phyloP scores from a whole-genome alignment of 1,140 invertebrate species.

The Mya arenaria region DNA sequence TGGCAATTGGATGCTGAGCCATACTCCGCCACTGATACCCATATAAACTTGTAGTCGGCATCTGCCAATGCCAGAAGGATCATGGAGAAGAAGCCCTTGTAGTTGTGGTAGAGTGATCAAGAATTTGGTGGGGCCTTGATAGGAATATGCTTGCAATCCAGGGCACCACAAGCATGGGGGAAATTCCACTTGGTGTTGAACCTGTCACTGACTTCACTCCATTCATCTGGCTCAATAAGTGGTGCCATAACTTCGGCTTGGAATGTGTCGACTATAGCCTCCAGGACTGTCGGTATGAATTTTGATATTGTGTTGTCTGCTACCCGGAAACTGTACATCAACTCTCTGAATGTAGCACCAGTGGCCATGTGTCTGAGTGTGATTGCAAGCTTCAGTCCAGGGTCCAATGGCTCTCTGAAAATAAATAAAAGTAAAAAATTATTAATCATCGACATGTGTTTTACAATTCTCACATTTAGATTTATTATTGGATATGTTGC shows the following conservation, averaged over 20 bases:
- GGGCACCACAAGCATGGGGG: constrained; percentile 59
- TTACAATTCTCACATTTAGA: constrained; percentile 30
- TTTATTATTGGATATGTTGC: constrained; percentile 19
- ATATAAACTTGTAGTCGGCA: constrained; percentile 33
- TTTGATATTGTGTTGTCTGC: constrained; percentile 31
- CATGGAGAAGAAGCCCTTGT: constrained; percentile 57
- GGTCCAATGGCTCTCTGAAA: constrained; percentile 20
- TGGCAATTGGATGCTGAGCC: constrained; percentile 50
- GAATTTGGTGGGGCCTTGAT: constrained; percentile 30
- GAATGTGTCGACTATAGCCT: constrained; percentile 44
- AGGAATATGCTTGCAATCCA: constrained; percentile 61
- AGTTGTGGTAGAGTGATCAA: constrained; percentile 54
- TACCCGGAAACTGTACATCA: constrained; percentile 48
- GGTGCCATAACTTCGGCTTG: constrained; percentile 42
- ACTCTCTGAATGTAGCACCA: not conserved
- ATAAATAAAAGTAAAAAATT: not conserved
- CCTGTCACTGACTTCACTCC: constrained; percentile 42
- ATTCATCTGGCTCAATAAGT: constrained; percentile 49
- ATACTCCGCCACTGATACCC: constrained; percentile 41
- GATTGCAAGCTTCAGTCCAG: constrained; percentile 54
- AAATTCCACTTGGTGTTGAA: constrained; percentile 58
- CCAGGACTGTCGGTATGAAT: constrained; percentile 39
- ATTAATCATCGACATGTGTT: constrained; percentile 34
- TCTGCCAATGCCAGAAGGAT: constrained; percentile 46
- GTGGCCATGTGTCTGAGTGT: constrained; percentile 23